Evolutionary conservation across 2,888 invertebrate genomes (phyloP), one percentile per base, ranked within the genome.

Genomic region (Napeogenes sylphis): DNA sequence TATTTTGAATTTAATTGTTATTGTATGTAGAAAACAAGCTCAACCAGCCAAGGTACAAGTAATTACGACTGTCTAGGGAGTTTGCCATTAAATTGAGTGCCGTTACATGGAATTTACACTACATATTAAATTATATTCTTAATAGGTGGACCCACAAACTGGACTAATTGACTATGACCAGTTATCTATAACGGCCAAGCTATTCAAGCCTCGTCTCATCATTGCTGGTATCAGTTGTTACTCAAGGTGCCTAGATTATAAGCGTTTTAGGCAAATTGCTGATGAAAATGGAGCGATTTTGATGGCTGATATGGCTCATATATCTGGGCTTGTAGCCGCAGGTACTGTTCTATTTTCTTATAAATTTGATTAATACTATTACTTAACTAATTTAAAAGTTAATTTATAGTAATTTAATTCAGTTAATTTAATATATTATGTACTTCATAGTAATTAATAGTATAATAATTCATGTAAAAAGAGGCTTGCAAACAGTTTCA

Each of bases 201-300:
- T 98, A 2, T 99, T 98, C 89, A 96, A 97, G 70, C 99, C 99
- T 0, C 94, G 95, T 75, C 84, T 99, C 33, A 98, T 99, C 69
- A 95, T 99, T 73, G 99, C 99, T 51, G 99, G 98, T 13, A 92
- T 97, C 30, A 97, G 97, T 71, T 98, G 98, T 79, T 99, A 99
- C 82, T 96, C 98, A 0, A 93, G 99, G 56, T 94, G 96, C 71
- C 91, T 99, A 69, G 98, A 99, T 85, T 99, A 99, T 83, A 94
- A 95, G 73, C 92, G 95, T 12, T 99, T 99, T 91, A 92, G 95
- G 32, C 92, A 96, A 82, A 95, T 97, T 59, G 94, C 95, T 45
- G 94, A 97, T 76, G 94, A 95, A 64, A 95, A 94, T 71, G 96
- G 96, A 45, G 95, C 98, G 0, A 95, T 95, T 75, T 84, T 99